Conservation (phyloP, 1,140 invertebrate genomes). For the Drosophila neocordata region DNA sequence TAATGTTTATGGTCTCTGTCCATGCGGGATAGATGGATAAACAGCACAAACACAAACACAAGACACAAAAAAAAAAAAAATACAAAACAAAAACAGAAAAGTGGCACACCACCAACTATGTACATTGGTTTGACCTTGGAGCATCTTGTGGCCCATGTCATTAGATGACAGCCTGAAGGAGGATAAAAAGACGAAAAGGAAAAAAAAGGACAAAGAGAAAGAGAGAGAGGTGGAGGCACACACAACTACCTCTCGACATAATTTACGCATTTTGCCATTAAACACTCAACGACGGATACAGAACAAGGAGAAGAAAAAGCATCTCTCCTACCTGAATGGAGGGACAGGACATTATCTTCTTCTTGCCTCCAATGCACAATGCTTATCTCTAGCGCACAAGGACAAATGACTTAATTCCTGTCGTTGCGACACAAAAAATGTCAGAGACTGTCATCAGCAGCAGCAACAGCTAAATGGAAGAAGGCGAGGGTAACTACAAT, state of each 20-base stretch:
- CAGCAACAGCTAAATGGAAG: background rate
- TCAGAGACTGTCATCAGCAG: constrained; percentile 46
- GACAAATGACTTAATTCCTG: constrained; percentile 80
- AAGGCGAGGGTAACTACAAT: background rate
- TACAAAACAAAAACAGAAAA: constrained; percentile 23
- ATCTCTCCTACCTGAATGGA: constrained; percentile 2
- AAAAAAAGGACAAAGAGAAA: background rate
- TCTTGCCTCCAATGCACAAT: constrained; percentile 17
- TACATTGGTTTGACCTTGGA: constrained; percentile 54
- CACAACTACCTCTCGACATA: constrained; percentile 69
- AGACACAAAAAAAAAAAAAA: constrained; percentile 10
- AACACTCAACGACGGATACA: constrained; percentile 56
- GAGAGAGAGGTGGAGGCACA: constrained; percentile 5
- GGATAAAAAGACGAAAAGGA: background rate
- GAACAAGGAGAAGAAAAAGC: constrained; percentile 7
- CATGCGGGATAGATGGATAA: constrained; percentile 39
- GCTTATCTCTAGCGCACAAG: constrained; percentile 74
- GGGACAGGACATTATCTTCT: constrained; percentile 36
- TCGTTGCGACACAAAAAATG: constrained; percentile 53
- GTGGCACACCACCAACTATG: constrained; percentile 52
- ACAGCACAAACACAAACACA: constrained; percentile 23
- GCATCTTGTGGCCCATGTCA: constrained; percentile 48
- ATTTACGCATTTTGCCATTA: constrained; percentile 81
- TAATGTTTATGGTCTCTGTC: constrained; percentile 55
- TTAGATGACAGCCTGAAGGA: constrained; percentile 42